Base-by-base conservation (phyloP, 1,140 invertebrate genomes). In the Lasaia peninsularis region DNA sequence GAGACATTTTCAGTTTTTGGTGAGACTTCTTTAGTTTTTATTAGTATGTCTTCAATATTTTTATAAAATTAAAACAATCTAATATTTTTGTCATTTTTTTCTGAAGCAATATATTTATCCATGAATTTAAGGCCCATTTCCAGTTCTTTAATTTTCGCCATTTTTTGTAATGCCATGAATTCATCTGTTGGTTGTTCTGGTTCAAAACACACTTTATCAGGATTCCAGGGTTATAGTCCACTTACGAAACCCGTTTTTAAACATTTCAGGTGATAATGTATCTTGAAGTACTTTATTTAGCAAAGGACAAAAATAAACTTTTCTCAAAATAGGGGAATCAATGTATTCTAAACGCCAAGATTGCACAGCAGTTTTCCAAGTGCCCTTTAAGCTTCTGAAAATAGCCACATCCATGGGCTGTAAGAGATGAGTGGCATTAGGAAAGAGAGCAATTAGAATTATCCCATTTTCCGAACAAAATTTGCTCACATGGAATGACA, bases 361-460 rank as follows among this genome's bases (percentile, higher is more conserved):
- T 2, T 56, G 52, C 20, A 40, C 37, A 40, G 32, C 52, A 11
- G 18, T 9, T 40, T 54, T 40, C 52, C 52, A 54, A 4, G 32
- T 5, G 2, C 52, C 34, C 50, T 35, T 51, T 28, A 32, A 12
- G 49, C 28, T 51, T 51, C 49, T 51, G 11, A 58, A 58, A 28
- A 58, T 16, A n/a, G 33, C 44, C 24, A 35, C 70, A 54, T 55
- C 56, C 67, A 44, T 58, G 11, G 20, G 63, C 33, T 44, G 82
- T 53, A 59, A 31, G 6, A 56, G n/a, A 56, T 59, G 56, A 11
- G 57, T 59, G 9, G 59, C 53, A 37, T 66, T 66, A 7, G 24
- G 28, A 52, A 33, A 52, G 21, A 31, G 50, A 33, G 28, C 28
- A 18, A 52, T 52, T 24, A 52, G 20, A 11, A 56, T 44, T n/a